These are phyloP conservation scores for Eurytoma californica DNA, from an alignment of 2,888 invertebrate species.

Conservation along the genomic window DNA sequence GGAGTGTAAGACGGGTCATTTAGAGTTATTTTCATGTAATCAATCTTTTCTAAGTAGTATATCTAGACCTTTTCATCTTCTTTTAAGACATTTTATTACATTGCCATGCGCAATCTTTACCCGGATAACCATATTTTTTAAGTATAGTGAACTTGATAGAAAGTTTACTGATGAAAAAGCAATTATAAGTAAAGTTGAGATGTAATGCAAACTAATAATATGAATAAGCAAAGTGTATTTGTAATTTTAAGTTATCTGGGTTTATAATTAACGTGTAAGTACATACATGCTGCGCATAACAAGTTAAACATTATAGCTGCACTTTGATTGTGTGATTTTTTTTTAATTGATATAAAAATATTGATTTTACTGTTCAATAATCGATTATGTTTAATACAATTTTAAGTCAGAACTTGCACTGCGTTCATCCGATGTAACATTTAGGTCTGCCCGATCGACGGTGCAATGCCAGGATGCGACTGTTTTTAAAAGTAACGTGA, in stretches of 20 bases:
- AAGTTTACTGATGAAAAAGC: too few relatives aligned
- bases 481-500: constrained; percentile 1
- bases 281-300: neutral
- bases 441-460: constrained; percentile 2
- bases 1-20: constrained; percentile 19
- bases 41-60: constrained; percentile 20
- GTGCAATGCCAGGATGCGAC: neutral
- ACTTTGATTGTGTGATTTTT: constrained; percentile 5
- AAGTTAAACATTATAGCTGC: constrained; percentile 9
- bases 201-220: too few relatives aligned
- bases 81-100: neutral
- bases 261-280: constrained; percentile 18
- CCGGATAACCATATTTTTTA: too few relatives aligned
- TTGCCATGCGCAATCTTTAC: neutral
- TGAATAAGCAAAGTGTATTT: too few relatives aligned
- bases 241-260: neutral
- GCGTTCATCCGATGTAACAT: neutral
- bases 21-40: constrained; percentile 33
- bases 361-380: neutral
- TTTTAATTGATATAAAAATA: constrained; percentile 4
- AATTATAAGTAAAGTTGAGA: too few relatives aligned
- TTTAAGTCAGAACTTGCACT: constrained; percentile 18
- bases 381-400: neutral
- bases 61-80: neutral
- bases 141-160: too few relatives aligned